Evolutionary conservation across 2,797 vertebrate genomes (phyloP).

Genomic region (Mallotus villosus): DNA sequence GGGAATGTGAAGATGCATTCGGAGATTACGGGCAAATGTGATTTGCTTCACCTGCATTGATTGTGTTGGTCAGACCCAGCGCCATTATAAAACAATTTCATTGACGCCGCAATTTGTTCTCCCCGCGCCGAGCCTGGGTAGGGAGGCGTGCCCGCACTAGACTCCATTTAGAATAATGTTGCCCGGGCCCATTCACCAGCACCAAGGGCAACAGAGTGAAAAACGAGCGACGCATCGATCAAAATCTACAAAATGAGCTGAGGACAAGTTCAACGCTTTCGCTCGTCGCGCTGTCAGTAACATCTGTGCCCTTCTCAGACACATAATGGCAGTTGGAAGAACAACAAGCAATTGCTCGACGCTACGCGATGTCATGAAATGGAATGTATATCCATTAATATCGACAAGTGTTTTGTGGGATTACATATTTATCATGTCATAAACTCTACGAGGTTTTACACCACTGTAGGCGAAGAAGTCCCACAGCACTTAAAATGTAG

Average conservation of each 20-base stretch:
- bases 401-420: constrained; percentile 24
- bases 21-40: neutral
- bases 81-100: constrained; percentile 22
- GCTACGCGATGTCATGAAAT: constrained; percentile 32
- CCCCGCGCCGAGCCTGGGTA: neutral
- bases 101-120: neutral
- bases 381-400: constrained; percentile 34
- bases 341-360: constrained; percentile 39
- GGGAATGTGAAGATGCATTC: neutral
- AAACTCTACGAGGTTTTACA: constrained; percentile 7
- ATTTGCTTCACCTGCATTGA: constrained; percentile 7
- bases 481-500: no score
- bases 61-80: neutral
- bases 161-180: constrained; percentile 15
- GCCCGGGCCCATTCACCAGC: neutral
- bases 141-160: constrained; percentile 8
- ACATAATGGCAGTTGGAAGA: constrained; percentile 31
- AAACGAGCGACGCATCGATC: constrained; percentile 19
- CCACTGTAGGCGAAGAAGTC: neutral
- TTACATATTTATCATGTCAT: constrained; percentile 31
- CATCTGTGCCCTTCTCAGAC: constrained; percentile 18
- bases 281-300: constrained; percentile 1
- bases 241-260: constrained; percentile 14
- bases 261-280: neutral
- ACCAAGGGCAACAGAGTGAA: constrained; percentile 19